phyloP scores from a whole-genome alignment of 1,140 invertebrate genomes.

The Papilio polytes region DNA sequence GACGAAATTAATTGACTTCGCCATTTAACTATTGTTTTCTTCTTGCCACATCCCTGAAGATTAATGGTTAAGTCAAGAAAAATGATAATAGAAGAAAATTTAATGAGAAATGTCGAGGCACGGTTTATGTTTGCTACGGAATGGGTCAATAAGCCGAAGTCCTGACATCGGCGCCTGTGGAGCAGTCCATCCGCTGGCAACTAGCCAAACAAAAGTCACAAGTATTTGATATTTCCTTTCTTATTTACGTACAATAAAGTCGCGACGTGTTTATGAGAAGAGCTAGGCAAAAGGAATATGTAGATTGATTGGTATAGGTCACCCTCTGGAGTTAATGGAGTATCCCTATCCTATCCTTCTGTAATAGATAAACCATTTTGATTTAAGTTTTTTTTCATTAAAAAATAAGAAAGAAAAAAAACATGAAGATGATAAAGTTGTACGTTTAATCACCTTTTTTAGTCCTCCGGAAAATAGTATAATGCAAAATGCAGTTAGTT shows the following conservation, averaged over 20 bases:
- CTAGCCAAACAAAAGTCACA: neutral
- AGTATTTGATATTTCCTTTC: neutral
- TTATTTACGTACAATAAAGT: slow-evolving; percentile 2
- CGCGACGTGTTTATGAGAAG: neutral
- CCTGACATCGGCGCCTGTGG: neutral
- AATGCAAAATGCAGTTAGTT: neutral
- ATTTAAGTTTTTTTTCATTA: no score
- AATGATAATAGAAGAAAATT: neutral
- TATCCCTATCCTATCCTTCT: no score
- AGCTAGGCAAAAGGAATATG: neutral
- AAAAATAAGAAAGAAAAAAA: neutral
- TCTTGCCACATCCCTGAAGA: neutral
- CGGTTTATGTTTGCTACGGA: neutral
- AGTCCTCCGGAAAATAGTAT: neutral
- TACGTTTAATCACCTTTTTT: neutral
- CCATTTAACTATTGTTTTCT: neutral
- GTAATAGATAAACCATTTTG: no score
- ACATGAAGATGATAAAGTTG: neutral
- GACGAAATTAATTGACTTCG: neutral
- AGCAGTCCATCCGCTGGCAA: neutral
- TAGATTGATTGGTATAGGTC: neutral
- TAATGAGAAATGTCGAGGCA: neutral
- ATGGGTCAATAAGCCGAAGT: neutral
- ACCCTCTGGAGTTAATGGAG: no score
- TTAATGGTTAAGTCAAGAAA: neutral